phyloP scores from a whole-genome alignment of 1,140 invertebrate species.

The Musca domestica region DNA sequence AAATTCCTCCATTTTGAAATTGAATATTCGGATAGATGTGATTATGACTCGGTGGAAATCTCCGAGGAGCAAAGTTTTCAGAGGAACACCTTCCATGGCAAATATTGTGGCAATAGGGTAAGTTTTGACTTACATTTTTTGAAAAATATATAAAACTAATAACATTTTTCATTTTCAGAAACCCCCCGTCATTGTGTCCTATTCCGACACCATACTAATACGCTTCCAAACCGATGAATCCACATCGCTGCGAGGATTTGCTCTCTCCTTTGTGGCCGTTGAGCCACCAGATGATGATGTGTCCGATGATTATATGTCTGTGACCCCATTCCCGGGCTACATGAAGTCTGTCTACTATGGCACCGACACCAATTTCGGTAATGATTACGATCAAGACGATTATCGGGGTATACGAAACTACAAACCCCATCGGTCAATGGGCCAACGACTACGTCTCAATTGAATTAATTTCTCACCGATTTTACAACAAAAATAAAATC shows the following conservation, averaged over 20 bases:
- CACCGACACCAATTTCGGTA: constrained; percentile 18
- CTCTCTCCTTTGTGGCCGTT: constrained; percentile 76
- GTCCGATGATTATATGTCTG: constrained; percentile 42
- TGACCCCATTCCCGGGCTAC: constrained; percentile 51
- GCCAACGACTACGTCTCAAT: constrained; percentile 4
- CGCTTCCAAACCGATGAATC: constrained; percentile 89
- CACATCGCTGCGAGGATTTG: constrained; percentile 88
- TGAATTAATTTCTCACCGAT: background rate
- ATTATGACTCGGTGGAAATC: constrained; percentile 80
- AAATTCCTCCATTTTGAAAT: constrained; percentile 89
- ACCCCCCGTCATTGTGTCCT: constrained; percentile 83
- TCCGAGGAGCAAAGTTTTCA: constrained; percentile 60
- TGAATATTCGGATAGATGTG: constrained; percentile 84
- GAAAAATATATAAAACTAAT: background rate
- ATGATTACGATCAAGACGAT: background rate
- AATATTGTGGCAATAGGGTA: constrained; percentile 45
- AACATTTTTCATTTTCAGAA: constrained; percentile 60
- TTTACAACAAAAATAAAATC: background rate
- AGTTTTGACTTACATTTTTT: background rate
- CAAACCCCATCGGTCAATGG: background rate
- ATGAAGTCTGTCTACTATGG: constrained; percentile 45
- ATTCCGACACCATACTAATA: constrained; percentile 78
- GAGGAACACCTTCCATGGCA: constrained; percentile 47
- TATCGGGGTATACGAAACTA: background rate
- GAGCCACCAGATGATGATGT: constrained; percentile 56